Evolutionary conservation across 2,113 vertebrate genomes (phyloP).

Genomic region (Daphoenositta chrysoptera): DNA sequence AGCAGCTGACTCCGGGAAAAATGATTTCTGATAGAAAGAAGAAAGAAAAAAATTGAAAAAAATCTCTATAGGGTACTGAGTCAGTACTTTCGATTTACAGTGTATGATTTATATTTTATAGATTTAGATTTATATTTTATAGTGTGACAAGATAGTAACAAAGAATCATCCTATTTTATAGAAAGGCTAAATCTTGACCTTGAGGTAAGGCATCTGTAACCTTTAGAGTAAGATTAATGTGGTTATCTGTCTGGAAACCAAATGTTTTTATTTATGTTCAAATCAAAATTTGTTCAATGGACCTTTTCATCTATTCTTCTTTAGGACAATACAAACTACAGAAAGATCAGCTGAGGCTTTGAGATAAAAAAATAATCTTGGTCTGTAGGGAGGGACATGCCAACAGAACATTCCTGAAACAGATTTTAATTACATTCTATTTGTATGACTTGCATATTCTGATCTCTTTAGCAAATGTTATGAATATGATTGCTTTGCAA

Average conservation of each 20-base stretch:
- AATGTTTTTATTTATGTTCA: background rate
- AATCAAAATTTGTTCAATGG: background rate
- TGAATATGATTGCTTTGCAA: background rate
- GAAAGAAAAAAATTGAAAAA: background rate
- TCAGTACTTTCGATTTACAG: background rate
- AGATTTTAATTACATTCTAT: background rate
- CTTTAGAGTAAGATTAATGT: background rate
- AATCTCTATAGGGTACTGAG: background rate
- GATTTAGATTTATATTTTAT: background rate
- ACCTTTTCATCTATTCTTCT: background rate
- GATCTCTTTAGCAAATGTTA: background rate
- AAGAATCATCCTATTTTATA: background rate
- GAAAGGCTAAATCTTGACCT: background rate
- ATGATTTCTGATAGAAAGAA: background rate
- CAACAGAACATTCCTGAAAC: background rate
- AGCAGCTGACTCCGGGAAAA: background rate
- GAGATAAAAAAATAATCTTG: background rate
- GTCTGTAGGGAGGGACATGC: fast-evolving
- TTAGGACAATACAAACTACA: background rate
- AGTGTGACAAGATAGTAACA: background rate
- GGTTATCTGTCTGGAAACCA: background rate
- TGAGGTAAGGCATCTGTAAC: background rate
- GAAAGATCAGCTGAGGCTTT: background rate
- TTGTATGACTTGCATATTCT: background rate
- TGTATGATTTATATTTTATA: background rate